Evolutionary conservation across 2,888 invertebrate genomes (phyloP), one percentile per base, ranked within the genome.

Genomic region (Vandiemenella viatica): DNA sequence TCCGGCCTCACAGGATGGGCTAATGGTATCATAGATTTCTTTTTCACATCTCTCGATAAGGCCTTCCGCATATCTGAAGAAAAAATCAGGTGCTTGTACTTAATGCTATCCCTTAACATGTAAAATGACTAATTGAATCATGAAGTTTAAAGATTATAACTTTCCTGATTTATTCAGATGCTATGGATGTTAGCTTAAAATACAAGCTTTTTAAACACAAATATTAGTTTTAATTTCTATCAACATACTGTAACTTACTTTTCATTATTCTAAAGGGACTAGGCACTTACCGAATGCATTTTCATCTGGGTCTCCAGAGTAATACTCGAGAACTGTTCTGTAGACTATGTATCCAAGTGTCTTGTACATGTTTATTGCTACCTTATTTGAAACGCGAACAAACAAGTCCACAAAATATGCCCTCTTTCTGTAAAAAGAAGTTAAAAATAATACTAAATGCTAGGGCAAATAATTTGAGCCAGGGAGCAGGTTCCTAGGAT

Each of bases 361-460:
- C 60, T 83, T 83, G 65, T 98, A 98, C 95, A 99, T 96, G 60
- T 89, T 88, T 48, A 96, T 93, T 1, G 98, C 98, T 41, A 95
- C 89, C 65, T 85, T 83, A 66, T 98, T 99, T 62, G 95, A 96
- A 10, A 96, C 92, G 59, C 98, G 77, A 4, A 98, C 98, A 75
- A 97, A 99, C 32, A 98, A 72, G 66, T 98, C 98, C 15, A 99
- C 97, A 69, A 98, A 98, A 66, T 88, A 97, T 20, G 92, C 88
- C 48, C 84, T 78, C 71, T 97, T 96, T 65, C 96, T 96, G 67
- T 42, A 77, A 77, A 55, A 56, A 53, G 55, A 57, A 52, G n/a
- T n/a, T n/a, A n/a, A n/a, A n/a, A n/a, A n/a, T n/a, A n/a, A n/a
- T n/a, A n/a, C n/a, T n/a, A n/a, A n/a, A n/a, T n/a, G n/a, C n/a